Conservation (phyloP, 1,140 invertebrate species). For the Nasonia longicornis region DNA sequence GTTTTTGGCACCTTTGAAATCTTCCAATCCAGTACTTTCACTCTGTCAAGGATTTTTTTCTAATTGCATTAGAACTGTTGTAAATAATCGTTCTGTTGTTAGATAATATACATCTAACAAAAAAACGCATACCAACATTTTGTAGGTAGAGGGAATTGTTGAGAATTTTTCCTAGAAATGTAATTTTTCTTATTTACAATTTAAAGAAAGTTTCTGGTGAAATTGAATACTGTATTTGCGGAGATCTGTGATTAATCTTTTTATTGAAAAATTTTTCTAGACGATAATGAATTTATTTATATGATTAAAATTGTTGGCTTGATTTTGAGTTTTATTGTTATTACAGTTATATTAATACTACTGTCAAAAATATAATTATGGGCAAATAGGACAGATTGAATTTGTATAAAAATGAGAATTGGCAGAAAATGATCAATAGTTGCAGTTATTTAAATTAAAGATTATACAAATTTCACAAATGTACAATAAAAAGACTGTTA, state of each 20-base stretch:
- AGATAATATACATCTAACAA: constrained; percentile 21
- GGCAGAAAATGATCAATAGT: background rate
- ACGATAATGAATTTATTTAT: background rate
- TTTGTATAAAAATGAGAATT: background rate
- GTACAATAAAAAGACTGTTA: constrained; percentile 8
- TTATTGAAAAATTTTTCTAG: constrained; percentile 22
- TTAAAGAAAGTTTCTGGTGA: background rate
- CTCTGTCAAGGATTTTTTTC: constrained; percentile 24
- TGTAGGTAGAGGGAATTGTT: background rate
- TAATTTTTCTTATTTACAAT: constrained; percentile 10
- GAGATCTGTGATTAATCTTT: constrained; percentile 21
- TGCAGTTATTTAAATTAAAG: too few species aligned
- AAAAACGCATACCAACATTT: background rate
- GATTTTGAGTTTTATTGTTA: background rate
- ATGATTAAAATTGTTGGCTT: background rate
- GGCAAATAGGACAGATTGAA: background rate
- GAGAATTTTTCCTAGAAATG: constrained; percentile 20
- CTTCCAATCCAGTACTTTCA: constrained; percentile 38
- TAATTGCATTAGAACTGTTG: constrained; percentile 31
- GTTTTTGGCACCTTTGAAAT: constrained; percentile 32
- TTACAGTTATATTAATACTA: background rate
- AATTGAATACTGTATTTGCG: background rate
- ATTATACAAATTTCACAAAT: too few species aligned
- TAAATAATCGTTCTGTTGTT: constrained; percentile 34
- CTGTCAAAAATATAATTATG: background rate